These are phyloP conservation scores for Lypha dubia DNA, from an alignment of 2,888 invertebrate genomes.

Conservation along the genomic window DNA sequence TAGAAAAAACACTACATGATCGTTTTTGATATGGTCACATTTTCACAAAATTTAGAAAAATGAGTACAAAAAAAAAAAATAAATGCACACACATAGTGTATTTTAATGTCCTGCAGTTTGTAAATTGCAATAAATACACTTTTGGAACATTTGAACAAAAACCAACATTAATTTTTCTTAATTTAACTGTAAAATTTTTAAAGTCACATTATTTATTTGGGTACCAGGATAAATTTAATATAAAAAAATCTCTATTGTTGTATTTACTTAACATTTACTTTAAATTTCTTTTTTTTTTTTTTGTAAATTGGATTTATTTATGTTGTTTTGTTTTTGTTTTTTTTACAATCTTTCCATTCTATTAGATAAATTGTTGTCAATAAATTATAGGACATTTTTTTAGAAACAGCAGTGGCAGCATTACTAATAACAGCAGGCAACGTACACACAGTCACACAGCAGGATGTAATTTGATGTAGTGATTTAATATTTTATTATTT, in stretches of 20 bases:
- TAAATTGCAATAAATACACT: conserved; percentile 31
- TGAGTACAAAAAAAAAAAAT: not conserved
- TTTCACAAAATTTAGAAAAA: conserved; percentile 36
- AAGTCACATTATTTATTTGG: conserved; percentile 78
- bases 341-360: conserved; percentile 53
- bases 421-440: conserved; percentile 73
- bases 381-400: conserved; percentile 78
- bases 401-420: conserved; percentile 69
- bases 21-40: conserved; percentile 67
- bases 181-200: conserved; percentile 78
- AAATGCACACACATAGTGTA: conserved; percentile 1
- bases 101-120: conserved; percentile 54
- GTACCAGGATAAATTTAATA: conserved; percentile 66
- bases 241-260: conserved; percentile 27
- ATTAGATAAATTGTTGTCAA: conserved; percentile 81
- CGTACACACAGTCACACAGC: conserved; percentile 52
- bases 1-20: conserved; percentile 45
- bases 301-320: conserved; percentile 45
- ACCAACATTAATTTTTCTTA: conserved; percentile 62
- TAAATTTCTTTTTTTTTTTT: conserved; percentile 35
- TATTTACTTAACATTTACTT: conserved; percentile 49
- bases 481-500: conserved; percentile 24
- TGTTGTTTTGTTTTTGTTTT: no score
- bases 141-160: not conserved
- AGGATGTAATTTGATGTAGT: conserved; percentile 46